A percentile compares a stretch with the other conserved stretches of the same genome.
Conservation (phyloP, 2,113 vertebrate species). For the Noctilio leporinus region DNA sequence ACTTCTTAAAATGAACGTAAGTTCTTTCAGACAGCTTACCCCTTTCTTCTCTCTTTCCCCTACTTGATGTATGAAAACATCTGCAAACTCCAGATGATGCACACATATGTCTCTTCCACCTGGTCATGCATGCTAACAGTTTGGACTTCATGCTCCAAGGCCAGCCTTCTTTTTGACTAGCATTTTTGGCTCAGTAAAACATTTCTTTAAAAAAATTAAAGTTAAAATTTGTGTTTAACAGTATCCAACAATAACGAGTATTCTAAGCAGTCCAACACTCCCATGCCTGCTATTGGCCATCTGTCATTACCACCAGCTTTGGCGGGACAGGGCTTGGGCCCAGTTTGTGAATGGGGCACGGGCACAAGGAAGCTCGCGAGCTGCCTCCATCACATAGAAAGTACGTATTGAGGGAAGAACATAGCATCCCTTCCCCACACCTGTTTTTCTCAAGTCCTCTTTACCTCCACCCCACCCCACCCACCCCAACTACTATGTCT, state of each 20-base stretch:
- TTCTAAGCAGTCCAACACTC: not conserved
- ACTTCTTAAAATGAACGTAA: not conserved
- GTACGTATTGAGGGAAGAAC: not conserved
- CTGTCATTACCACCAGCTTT: not conserved
- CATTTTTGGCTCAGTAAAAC: not conserved
- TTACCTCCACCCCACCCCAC: not conserved
- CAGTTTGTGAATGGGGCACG: not conserved
- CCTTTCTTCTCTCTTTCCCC: not conserved
- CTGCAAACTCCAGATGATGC: not conserved
- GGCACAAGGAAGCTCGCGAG: not conserved
- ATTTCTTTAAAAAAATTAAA: not conserved
- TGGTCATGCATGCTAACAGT: not conserved
- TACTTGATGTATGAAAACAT: not conserved
- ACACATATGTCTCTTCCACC: not conserved
- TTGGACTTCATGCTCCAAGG: not conserved
- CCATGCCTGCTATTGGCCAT: accelerated
- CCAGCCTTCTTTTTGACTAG: not conserved
- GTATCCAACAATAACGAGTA: not conserved
- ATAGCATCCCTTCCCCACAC: not conserved
- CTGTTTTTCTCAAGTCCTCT: not conserved
- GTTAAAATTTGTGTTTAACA: not conserved
- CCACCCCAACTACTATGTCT: not conserved
- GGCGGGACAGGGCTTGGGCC: not conserved
- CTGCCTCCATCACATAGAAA: not conserved
- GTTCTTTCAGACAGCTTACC: not conserved